Conservation (phyloP, 2,888 invertebrate species). For the Temnothorax unifasciatus region DNA sequence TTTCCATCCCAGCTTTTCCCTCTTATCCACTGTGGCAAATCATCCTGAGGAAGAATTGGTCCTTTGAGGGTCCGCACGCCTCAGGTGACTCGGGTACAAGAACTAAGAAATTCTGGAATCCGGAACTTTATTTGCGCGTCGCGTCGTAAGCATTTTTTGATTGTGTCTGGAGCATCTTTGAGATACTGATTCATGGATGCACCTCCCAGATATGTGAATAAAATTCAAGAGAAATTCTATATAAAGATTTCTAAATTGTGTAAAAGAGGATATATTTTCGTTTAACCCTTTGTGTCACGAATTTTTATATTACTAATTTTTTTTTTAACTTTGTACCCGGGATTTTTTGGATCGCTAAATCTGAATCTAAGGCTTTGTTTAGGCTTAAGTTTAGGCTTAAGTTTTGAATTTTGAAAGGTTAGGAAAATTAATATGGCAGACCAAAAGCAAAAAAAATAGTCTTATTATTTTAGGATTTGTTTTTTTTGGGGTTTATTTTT, state of each 20-base stretch:
- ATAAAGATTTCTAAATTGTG: neutral
- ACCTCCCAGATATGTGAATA: neutral
- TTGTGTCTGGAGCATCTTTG: conserved; percentile 11
- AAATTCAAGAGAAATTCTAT: neutral
- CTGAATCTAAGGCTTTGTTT: no score
- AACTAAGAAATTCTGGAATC: conserved; percentile 38
- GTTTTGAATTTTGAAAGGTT: no score
- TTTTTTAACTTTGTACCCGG: no score
- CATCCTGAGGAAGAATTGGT: conserved; percentile 21
- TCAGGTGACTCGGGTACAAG: conserved; percentile 12
- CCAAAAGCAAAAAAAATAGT: no score
- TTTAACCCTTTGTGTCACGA: neutral
- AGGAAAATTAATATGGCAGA: no score
- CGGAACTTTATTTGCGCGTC: conserved; percentile 39
- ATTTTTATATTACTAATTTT: no score
- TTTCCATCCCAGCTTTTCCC: conserved; percentile 40
- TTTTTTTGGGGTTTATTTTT: no score
- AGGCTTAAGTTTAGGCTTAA: no score
- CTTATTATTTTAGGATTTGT: no score
- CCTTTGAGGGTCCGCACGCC: conserved; percentile 26
- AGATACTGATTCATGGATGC: neutral
- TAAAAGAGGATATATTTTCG: neutral
- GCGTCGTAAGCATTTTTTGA: neutral
- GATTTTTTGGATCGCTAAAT: no score
- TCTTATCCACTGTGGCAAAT: conserved; percentile 44